Base-by-base conservation (phyloP, 2,888 invertebrate species). In the Eupeodes latifasciatus region DNA sequence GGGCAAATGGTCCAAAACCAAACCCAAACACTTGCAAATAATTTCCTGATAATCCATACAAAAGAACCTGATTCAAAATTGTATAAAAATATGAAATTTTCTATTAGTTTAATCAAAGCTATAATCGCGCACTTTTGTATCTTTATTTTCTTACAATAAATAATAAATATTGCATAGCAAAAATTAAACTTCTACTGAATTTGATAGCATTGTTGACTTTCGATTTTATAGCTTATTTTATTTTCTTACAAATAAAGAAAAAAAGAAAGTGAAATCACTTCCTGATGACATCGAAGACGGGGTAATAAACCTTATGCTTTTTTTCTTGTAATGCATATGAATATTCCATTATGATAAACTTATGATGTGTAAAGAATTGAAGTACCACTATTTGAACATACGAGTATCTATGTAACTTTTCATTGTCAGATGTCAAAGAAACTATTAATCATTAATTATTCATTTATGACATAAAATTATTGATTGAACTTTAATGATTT, bases 211-310 rank as follows among this genome's bases (percentile, higher is more conserved):
- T n/a, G 0, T 59, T 34, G 59, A 3, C 72, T 59, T 59, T 59
- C 2, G n/a, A 44, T 72, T 72, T 72, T 72, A 72, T 72, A 72
- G 1, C 34, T 27, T 27, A 34, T 34, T 34, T 7, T 11, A 36
- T 36, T 67, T 67, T 51, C 55, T 71, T 40, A 19, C 5, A 40
- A 67, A 51, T 49, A 1, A 59, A 36, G 14, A n/a, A 34, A 34
- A 34, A 7, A 59, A 40, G 67, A 67, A 67, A 71, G 69, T 55
- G 53, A 40, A 71, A 71, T 55, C 16, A 40, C 55, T 69, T 53
- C 34, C 51, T 19, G n/a, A 16, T 51, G 51, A 16, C 16, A 51
- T 36, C 67, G 27, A 27, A 27, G 27, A 5, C 4, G 34, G 1
- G 9, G 34, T 66, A 34, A 40, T 40, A 40, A 40, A 40, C 40